Conservation (phyloP, 2,888 invertebrate genomes). For the Leptinotarsa peninsularis region DNA sequence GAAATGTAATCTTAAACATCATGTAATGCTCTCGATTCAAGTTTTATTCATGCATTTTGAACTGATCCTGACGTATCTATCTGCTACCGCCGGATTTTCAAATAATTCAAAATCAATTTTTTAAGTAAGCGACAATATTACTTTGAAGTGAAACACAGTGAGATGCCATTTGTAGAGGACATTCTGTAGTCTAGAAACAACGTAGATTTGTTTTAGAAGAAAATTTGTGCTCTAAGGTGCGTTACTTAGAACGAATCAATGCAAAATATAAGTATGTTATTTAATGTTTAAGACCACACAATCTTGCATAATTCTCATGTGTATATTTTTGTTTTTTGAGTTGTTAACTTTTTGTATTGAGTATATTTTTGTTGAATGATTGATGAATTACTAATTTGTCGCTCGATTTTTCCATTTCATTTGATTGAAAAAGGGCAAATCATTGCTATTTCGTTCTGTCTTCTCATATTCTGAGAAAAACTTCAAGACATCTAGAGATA, state of each 20-base stretch:
- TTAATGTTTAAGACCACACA: slow-evolving; percentile 56
- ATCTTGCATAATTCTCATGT: slow-evolving; percentile 31
- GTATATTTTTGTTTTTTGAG: slow-evolving; percentile 36
- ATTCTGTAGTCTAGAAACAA: slow-evolving; percentile 44
- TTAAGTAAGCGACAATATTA: slow-evolving; percentile 45
- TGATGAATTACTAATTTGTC: slow-evolving; percentile 2
- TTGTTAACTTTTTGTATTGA: slow-evolving; percentile 23
- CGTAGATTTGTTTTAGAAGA: slow-evolving; percentile 46
- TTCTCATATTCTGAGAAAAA: background rate
- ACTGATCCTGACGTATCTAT: background rate
- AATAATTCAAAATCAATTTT: slow-evolving; percentile 17
- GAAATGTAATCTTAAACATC: too few relatives aligned
- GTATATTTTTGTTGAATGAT: background rate
- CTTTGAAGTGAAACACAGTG: slow-evolving; percentile 46
- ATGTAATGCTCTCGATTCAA: background rate
- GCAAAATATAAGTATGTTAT: slow-evolving; percentile 55
- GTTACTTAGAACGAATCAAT: slow-evolving; percentile 41
- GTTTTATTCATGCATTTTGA: background rate
- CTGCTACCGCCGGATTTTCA: background rate
- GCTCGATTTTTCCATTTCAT: background rate
- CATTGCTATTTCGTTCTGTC: background rate
- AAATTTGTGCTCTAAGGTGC: slow-evolving; percentile 42
- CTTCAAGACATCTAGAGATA: background rate
- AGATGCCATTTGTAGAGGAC: slow-evolving; percentile 46
- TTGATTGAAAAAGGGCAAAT: background rate